Base-by-base conservation (phyloP, 2,113 vertebrate species). In the Lophochroa leadbeateri region DNA sequence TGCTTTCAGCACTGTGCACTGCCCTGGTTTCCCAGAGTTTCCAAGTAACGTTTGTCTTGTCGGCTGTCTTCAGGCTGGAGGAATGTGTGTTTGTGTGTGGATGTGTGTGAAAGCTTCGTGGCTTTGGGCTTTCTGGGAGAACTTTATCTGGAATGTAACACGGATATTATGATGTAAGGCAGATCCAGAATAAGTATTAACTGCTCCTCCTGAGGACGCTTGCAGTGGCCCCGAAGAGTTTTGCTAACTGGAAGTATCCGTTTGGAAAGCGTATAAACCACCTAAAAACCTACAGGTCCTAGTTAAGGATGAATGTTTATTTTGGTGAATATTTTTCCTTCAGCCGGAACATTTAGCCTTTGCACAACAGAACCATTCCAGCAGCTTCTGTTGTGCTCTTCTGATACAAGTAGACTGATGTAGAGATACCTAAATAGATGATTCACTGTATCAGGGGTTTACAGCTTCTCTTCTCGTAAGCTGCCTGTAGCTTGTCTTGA, bases 21-120 rank as follows among this genome's bases (percentile, higher is more conserved):
- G 88, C 84, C 86, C 88, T 10, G 44, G 52, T 96, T 95, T 92
- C 58, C 81, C 19, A n/a, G 86, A 94, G 93, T 94, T 83, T 72
- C 83, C 39, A 67, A 87, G 85, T 69, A 68, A 64, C 3, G 4
- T 87, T 82, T 92, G 72, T 49, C 80, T 84, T 39, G 65, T 46
- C 68, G 88, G 85, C 88, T 83, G 88, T 72, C 65, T 86, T 71
- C 2, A 28, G 95, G 90, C 86, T 79, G 20, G 37, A 76, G 91
- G 86, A 83, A 80, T 74, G 70, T 7, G 25, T 87, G 86, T 63
- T n/a, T 75, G 74, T 76, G 41, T 72, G 78, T 13, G 57, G 69
- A 28, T 74, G 80, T 13, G 15, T 2, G 14, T 28, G 49, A 60
- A 55, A 75, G 50, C 86, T 81, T 5, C 43, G 11, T 5, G 35